Percentiles rank a stretch among this genome's conserved stretches.
phyloP scores from a whole-genome alignment of 2,888 invertebrate genomes.

The Ceraclea dissimilis region DNA sequence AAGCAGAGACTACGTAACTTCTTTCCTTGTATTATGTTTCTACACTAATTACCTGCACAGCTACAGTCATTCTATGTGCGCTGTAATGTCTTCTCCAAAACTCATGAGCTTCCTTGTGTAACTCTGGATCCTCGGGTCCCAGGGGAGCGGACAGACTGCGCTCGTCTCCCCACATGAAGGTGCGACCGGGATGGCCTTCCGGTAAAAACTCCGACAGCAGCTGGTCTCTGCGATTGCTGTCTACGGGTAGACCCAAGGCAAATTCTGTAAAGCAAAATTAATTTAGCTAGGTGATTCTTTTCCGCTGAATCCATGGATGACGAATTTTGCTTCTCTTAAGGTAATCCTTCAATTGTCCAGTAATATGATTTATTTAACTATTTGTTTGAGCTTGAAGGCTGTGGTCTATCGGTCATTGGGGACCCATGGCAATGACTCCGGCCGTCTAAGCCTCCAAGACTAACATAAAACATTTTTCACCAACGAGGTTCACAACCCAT shows the following conservation, averaged over 20 bases:
- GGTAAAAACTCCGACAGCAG: conserved; percentile 62
- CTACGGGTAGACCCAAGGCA: conserved; percentile 69
- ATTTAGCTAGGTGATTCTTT: neutral
- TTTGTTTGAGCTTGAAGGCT: no score
- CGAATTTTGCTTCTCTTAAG: no score
- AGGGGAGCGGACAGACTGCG: conserved; percentile 62
- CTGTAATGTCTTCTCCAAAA: conserved; percentile 75
- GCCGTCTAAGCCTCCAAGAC: no score
- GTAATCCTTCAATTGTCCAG: no score
- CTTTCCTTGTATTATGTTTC: no score
- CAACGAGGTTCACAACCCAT: no score
- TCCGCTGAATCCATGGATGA: neutral
- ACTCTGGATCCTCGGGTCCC: conserved; percentile 53
- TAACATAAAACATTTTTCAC: no score
- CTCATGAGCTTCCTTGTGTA: conserved; percentile 63
- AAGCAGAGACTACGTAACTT: no score
- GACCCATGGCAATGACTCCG: no score
- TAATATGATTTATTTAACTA: no score
- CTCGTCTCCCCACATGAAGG: conserved; percentile 82
- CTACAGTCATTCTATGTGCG: conserved; percentile 81
- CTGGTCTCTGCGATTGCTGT: conserved; percentile 69
- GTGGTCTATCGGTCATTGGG: no score
- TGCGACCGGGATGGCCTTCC: conserved; percentile 60
- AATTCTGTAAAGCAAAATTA: conserved; percentile 53
- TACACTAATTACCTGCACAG: conserved; percentile 71